Base-by-base conservation (phyloP, 2,797 vertebrate species). In the Crocidura indochinensis region DNA sequence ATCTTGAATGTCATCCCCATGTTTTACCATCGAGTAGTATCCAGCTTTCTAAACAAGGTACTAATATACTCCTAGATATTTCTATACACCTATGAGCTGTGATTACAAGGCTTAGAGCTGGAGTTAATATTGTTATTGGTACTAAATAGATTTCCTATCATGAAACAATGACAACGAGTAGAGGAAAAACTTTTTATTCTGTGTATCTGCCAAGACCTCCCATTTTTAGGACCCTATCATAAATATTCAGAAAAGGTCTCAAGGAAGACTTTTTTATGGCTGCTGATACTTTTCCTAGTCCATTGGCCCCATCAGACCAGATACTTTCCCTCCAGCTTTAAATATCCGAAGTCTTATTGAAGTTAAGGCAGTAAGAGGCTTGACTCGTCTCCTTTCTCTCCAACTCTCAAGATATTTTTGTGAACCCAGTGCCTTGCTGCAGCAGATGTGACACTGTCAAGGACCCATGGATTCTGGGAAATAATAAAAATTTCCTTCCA, bases 361-460 rank as follows among this genome's bases (percentile, higher is more conserved):
- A 26, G 17, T 24, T 8, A 8, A 11, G 65, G 22, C n/a, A 12
- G 11, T 38, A 38, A n/a, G 46, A 47, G 27, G 10, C 4, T 2
- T 10, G 53, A 9, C 6, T 26, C 10, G 12, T 22, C 8, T 8
- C 5, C 7, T 20, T 24, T 17, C 1, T 10, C 11, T 0, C 11
- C 1, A 12, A 11, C 10, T 0, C 2, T 47, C 14, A 62, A 26
- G 24, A 3, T 10, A 5, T 31, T 51, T n/a, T 6, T 11, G 38
- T 38, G 4, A 46, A 38, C 60, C 56, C 75, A 73, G 19, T 14
- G 12, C 2, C 7, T 62, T 15, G 22, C 31, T 31, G 0, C 5
- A 2, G 0, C 1, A 9, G 9, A 2, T 4, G 5, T 60, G 56
- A 38, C 56, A 6, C 56, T 60, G 19, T 20, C 64, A 65, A n/a